Conservation (phyloP, 2,888 invertebrate species). For the Meiosimyza platycephala region DNA sequence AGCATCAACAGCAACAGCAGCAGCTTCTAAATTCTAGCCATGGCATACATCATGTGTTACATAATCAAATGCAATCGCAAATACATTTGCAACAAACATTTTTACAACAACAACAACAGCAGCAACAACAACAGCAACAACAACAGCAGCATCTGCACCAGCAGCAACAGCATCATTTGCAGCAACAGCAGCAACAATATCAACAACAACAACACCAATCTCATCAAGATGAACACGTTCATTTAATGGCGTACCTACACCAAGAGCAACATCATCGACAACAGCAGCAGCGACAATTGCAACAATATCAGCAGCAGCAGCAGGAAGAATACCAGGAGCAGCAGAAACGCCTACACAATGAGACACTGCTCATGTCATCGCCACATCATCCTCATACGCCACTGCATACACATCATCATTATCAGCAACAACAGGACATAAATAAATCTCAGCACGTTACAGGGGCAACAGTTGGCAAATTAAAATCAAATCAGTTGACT, state of each 20-base stretch:
- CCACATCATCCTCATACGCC: not conserved
- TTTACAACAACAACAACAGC: conserved; percentile 35
- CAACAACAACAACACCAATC: conserved; percentile 5
- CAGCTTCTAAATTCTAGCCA: conserved; percentile 23
- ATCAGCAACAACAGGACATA: conserved; percentile 47
- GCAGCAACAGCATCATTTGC: conserved; percentile 28
- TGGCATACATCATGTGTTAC: conserved; percentile 25
- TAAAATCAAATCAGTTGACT: conserved; percentile 47
- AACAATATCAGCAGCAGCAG: conserved; percentile 36
- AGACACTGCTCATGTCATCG: conserved; percentile 10
- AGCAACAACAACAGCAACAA: conserved; percentile 8
- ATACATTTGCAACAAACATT: conserved; percentile 32
- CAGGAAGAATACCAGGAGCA: conserved; percentile 34
- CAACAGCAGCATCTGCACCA: conserved; percentile 36
- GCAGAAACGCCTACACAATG: conserved; percentile 23
- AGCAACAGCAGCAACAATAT: not conserved
- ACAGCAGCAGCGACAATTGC: conserved; percentile 41
- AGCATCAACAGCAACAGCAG: conserved; percentile 35
- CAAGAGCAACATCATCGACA: conserved; percentile 41
- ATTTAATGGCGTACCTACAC: conserved; percentile 46
- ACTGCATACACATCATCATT: conserved; percentile 27
- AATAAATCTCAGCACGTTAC: conserved; percentile 44
- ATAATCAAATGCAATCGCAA: conserved; percentile 24
- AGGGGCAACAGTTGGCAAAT: conserved; percentile 47
- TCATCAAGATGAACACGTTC: conserved; percentile 12